Percentiles rank a stretch among this genome's conserved stretches.
Evolutionary conservation across 2,797 vertebrate genomes (phyloP).

Genomic region (Parotocinclus haroldoi): DNA sequence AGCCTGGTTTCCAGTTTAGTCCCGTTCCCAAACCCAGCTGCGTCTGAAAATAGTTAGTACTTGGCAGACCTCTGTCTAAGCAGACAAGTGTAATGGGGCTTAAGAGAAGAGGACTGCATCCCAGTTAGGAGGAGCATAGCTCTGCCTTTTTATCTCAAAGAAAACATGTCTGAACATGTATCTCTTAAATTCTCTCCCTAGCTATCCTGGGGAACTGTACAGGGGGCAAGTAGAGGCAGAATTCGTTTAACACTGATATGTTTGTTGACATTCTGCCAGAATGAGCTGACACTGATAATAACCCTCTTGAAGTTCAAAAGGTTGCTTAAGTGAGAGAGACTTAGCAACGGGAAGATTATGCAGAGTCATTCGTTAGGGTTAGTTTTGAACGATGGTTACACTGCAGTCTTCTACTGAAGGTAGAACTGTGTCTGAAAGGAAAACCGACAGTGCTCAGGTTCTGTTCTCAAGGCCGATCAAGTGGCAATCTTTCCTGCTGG

Average conservation of each 20-base stretch:
- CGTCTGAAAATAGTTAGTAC: conserved; percentile 32
- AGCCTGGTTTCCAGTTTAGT: conserved; percentile 18
- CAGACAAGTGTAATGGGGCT: conserved; percentile 31
- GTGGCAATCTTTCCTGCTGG: too few species aligned
- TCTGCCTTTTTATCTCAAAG: background rate
- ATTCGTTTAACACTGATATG: conserved; percentile 13
- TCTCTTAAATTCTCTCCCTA: conserved; percentile 10
- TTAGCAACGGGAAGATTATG: too few species aligned
- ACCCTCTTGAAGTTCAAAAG: background rate
- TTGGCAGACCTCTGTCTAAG: conserved; percentile 27
- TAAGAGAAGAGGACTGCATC: conserved; percentile 1
- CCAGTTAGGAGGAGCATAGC: background rate
- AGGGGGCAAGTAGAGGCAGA: conserved; percentile 19
- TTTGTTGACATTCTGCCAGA: background rate
- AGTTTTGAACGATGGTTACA: too few species aligned
- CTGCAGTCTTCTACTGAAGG: too few species aligned
- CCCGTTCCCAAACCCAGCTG: conserved; percentile 17
- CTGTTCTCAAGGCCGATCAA: too few species aligned
- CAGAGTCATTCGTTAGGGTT: too few species aligned
- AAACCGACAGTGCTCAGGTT: too few species aligned
- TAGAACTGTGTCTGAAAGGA: too few species aligned
- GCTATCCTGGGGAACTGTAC: conserved; percentile 8
- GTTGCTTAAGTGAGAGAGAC: background rate
- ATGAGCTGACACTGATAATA: background rate
- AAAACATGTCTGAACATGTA: conserved; percentile 31